A percentile compares a stretch with the other conserved stretches of the same genome.
Conservation (phyloP, 2,888 invertebrate genomes). For the Seladonia tumulorum region DNA sequence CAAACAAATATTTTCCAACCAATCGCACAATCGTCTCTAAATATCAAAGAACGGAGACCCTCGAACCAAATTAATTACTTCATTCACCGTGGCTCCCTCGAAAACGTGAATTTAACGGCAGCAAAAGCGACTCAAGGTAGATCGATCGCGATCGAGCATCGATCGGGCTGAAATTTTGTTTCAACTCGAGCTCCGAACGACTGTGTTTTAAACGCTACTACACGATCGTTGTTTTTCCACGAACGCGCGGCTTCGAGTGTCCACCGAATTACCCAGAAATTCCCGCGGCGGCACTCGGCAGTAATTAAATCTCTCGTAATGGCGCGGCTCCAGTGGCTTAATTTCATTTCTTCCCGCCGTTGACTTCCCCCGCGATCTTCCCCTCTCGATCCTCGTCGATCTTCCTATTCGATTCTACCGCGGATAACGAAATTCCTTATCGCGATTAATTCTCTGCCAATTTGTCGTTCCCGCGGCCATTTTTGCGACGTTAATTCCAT, state of each 20-base stretch:
- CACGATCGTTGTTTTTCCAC: not conserved
- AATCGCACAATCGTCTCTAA: not conserved
- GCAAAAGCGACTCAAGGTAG: not conserved
- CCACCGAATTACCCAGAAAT: constrained; percentile 16
- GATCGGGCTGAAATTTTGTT: not conserved
- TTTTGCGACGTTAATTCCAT: not conserved
- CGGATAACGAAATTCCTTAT: constrained; percentile 1
- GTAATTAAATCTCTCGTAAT: constrained; percentile 34
- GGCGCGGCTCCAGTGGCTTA: constrained; percentile 20
- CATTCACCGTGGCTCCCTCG: not conserved
- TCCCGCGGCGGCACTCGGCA: constrained; percentile 10
- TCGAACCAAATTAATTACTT: not conserved
- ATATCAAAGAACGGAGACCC: not conserved
- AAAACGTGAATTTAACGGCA: not conserved
- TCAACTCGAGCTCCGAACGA: not conserved
- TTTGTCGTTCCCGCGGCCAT: not conserved
- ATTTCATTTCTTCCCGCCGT: constrained; percentile 25
- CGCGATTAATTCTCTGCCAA: not conserved
- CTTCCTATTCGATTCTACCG: not conserved
- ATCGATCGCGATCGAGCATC: constrained; percentile 10
- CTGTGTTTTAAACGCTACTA: not conserved
- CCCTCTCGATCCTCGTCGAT: not conserved
- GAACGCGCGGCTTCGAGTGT: constrained; percentile 9
- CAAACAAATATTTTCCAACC: not conserved
- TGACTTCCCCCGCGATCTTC: not conserved